A percentile compares a stretch with the other conserved stretches of the same genome.
Evolutionary conservation across 1,140 invertebrate genomes (phyloP).

Genomic region (Microplitis demolitor): DNA sequence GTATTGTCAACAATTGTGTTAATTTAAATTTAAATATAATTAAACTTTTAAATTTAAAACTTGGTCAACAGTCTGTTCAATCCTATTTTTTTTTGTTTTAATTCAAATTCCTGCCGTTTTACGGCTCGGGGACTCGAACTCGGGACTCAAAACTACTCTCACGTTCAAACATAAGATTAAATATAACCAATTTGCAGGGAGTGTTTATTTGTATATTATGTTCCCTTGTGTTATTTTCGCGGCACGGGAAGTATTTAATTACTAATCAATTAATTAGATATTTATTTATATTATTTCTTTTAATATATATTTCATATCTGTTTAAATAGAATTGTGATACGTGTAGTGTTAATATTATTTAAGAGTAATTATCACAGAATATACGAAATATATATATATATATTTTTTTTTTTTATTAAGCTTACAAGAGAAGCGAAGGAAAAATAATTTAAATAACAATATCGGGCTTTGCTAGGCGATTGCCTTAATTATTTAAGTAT

Average conservation of each 20-base stretch:
- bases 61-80: neutral
- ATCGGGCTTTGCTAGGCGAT: no score
- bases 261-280: conserved; percentile 2
- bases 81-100: neutral
- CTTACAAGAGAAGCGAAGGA: conserved; percentile 54
- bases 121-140: neutral
- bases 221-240: neutral
- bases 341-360: conserved; percentile 32
- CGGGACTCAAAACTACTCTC: neutral
- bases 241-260: neutral
- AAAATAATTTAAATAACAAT: neutral
- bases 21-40: conserved; percentile 31
- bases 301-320: conserved; percentile 4
- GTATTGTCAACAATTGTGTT: conserved; percentile 55
- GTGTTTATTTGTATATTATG: neutral
- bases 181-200: neutral
- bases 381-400: conserved; percentile 54
- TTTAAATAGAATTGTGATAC: conserved; percentile 32
- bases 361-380: conserved; percentile 61
- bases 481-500: conserved; percentile 27
- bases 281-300: conserved; percentile 6
- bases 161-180: neutral
- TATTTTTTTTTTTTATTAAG: conserved; percentile 44
- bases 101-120: neutral
- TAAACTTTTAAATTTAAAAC: conserved; percentile 12